Base-by-base conservation (phyloP, 1,140 invertebrate genomes). In the Rhizoglyphus robini region DNA sequence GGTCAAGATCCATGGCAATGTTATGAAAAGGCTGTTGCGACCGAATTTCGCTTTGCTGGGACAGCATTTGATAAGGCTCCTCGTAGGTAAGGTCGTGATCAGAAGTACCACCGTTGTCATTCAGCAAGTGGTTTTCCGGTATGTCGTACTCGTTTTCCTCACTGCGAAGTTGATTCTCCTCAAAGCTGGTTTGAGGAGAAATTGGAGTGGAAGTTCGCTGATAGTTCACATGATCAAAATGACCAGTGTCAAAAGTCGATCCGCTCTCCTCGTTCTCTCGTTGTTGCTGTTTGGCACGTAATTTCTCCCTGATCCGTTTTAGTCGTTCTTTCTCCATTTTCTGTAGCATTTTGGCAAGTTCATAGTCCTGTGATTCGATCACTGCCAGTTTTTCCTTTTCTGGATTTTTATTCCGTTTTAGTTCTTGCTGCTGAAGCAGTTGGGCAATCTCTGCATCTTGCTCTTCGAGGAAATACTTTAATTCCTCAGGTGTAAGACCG, bases 281-380 rank as follows among this genome's bases (percentile, higher is more conserved):
- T 31, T 62, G 4, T 15, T n/a, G 5, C 30, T 65, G 60, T 71
- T 83, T 86, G 69, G 84, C 81, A 64, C 77, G 81, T 0, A 83
- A 83, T 69, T 79, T 76, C 72, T 85, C 83, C 54, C 81, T 80
- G 0, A 85, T 84, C 65, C 84, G 76, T 70, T 80, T 81, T 1
- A 81, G 80, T 72, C 84, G 84, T 5, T 83, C 82, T 68, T 82
- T 82, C 73, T 90, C 86, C 72, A 86, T 84, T 73, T 94, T 90
- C 74, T 96, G 90, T 46, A 96, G 78, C 73, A 94, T 82, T 72
- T 85, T 83, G 0, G 91, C 91, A 2, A 95, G 77, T 75, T 94
- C 88, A 54, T 88, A 83, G 75, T 96, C 91, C 74, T 94, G 90
- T 3, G 86, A 86, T 77, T 96, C 90, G 59, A 94, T 90, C 8